Evolutionary conservation across 2,888 invertebrate genomes (phyloP).

Genomic region (Stenoptilia bipunctidactyla): DNA sequence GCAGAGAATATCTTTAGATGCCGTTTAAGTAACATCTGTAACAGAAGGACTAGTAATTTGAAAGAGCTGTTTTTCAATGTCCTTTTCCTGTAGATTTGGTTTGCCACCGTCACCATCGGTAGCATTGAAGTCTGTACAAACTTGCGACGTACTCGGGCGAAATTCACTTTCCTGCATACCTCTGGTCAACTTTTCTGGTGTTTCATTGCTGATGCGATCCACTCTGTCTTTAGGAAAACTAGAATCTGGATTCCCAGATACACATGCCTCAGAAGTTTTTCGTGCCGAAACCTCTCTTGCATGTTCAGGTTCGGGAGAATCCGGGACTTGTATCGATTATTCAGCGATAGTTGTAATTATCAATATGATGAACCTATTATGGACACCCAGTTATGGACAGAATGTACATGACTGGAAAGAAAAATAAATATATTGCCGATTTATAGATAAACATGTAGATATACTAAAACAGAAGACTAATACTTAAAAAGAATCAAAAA

Average conservation of each 20-base stretch:
- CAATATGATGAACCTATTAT: no score
- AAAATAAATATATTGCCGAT: no score
- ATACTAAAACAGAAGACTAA: no score
- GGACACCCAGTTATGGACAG: no score
- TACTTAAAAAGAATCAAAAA: no score
- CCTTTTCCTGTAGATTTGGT: conserved; percentile 6
- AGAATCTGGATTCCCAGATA: conserved; percentile 3
- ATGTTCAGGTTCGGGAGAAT: conserved; percentile 1
- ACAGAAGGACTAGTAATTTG: no score
- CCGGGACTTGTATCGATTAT: neutral
- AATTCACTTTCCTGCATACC: conserved; percentile 6
- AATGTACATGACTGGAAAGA: no score
- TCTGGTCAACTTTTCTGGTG: conserved; percentile 6
- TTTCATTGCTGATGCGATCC: conserved; percentile 4
- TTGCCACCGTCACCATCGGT: conserved; percentile 6
- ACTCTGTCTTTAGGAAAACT: conserved; percentile 5
- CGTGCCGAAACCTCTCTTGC: conserved; percentile 1
- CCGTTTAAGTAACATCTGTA: neutral
- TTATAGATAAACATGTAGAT: no score
- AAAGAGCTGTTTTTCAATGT: conserved; percentile 6
- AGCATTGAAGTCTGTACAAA: conserved; percentile 7
- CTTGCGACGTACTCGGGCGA: conserved; percentile 7
- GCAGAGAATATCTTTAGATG: conserved; percentile 4
- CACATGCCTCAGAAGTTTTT: neutral
- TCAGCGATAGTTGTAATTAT: neutral